These are phyloP conservation scores for Oostethus manadensis DNA, from an alignment of 2,113 vertebrate genomes.

Conservation along the genomic window DNA sequence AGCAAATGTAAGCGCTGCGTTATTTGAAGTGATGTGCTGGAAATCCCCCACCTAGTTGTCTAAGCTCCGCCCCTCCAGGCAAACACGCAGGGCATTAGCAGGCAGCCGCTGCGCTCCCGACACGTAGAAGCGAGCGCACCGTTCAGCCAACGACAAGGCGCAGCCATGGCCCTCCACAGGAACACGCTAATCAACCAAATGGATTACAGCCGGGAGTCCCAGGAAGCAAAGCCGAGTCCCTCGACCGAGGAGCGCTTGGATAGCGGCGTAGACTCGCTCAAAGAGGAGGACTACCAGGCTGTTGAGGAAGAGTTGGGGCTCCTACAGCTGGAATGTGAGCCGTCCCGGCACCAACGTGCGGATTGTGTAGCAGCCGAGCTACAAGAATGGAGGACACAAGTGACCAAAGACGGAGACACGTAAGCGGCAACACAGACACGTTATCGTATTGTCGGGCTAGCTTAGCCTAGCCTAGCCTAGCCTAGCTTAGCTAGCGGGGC, in stretches of 20 bases:
- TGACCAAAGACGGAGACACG: conserved; percentile 93
- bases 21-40: conserved; percentile 66
- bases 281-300: conserved; percentile 85
- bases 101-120: conserved; percentile 3
- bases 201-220: conserved; percentile 69
- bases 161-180: conserved; percentile 62
- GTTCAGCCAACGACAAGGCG: background rate
- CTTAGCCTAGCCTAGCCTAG: conserved; percentile 1
- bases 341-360: conserved; percentile 21
- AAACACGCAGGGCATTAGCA: conserved; percentile 29
- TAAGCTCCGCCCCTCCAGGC: conserved; percentile 49
- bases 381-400: conserved; percentile 77
- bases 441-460: background rate
- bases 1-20: conserved; percentile 49
- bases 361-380: conserved; percentile 15
- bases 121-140: conserved; percentile 22
- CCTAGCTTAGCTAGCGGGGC: conserved; percentile 13
- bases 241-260: conserved; percentile 81
- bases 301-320: conserved; percentile 77
- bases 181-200: conserved; percentile 52
- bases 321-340: conserved; percentile 68
- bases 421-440: conserved; percentile 67
- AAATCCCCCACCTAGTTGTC: conserved; percentile 71
- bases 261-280: conserved; percentile 91
- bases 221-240: conserved; percentile 62